A percentile compares a stretch with the other conserved stretches of the same genome.
Conservation (phyloP, 2,888 invertebrate genomes). For the Cheilosia variabilis region DNA sequence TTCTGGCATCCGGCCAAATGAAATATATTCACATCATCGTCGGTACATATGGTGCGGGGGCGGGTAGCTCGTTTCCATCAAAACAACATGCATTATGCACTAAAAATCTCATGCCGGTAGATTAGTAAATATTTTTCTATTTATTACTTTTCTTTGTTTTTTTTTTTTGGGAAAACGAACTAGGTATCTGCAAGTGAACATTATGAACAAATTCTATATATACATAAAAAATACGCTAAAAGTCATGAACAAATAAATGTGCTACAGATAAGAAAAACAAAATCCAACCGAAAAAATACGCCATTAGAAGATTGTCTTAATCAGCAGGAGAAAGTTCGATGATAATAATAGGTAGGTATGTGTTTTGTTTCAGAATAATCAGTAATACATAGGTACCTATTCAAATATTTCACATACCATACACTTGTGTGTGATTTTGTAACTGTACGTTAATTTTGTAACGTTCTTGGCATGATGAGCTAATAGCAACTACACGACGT, state of each 20-base stretch:
- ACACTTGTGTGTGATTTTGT: neutral
- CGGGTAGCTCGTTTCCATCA: slow-evolving; percentile 5
- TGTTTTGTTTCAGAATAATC: slow-evolving; percentile 11
- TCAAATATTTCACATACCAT: neutral
- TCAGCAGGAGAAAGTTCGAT: slow-evolving; percentile 51
- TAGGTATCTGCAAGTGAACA: too few species aligned
- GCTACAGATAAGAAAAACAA: slow-evolving; percentile 17
- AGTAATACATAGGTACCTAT: neutral
- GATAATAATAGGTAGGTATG: neutral
- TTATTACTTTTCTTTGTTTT: neutral
- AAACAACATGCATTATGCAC: neutral
- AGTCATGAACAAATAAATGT: neutral
- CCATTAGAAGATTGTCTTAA: slow-evolving; percentile 28
- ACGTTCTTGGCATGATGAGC: too few species aligned
- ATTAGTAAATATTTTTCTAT: neutral
- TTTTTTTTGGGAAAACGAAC: too few species aligned
- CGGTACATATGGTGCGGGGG: neutral
- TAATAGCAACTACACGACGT: too few species aligned
- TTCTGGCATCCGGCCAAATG: slow-evolving; percentile 61
- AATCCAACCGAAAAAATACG: neutral
- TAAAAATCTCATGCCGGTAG: slow-evolving; percentile 8
- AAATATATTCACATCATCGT: slow-evolving; percentile 2
- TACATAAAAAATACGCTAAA: too few species aligned
- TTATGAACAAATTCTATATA: too few species aligned
- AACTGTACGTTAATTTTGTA: too few species aligned